phyloP scores from a whole-genome alignment of 1,140 invertebrate genomes.

The Sycophila sp. region DNA sequence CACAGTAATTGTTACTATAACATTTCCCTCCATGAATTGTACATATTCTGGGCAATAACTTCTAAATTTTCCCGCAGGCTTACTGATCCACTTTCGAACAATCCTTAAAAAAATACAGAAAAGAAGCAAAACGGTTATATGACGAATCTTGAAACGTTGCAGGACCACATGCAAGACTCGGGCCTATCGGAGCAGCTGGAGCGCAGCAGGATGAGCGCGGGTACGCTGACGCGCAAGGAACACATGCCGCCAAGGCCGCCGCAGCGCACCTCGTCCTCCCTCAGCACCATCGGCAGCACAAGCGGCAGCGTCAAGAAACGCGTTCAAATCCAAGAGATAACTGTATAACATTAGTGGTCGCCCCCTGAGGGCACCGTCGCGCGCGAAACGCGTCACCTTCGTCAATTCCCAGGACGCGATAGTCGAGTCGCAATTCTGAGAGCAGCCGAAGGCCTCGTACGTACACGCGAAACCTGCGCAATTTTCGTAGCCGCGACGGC shows the following conservation, averaged over 20 bases:
- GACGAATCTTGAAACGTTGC: no score
- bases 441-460: background rate
- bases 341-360: conserved; percentile 72
- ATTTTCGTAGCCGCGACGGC: conserved; percentile 14
- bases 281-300: conserved; percentile 54
- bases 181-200: conserved; percentile 11
- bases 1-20: no score
- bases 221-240: conserved; percentile 39
- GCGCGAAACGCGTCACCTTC: conserved; percentile 61
- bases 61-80: no score
- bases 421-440: conserved; percentile 57
- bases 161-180: conserved; percentile 33
- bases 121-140: no score
- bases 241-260: conserved; percentile 64
- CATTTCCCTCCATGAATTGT: no score
- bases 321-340: conserved; percentile 75
- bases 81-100: no score
- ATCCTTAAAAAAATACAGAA: no score
- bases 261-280: conserved; percentile 60
- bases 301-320: conserved; percentile 71
- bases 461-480: conserved; percentile 14
- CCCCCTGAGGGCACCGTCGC: conserved; percentile 60
- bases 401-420: conserved; percentile 54
- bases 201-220: background rate
- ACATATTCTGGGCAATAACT: no score